Evolutionary conservation across 2,888 invertebrate species (phyloP), one percentile per base, ranked within the genome.

Genomic region (Plebejus argus): DNA sequence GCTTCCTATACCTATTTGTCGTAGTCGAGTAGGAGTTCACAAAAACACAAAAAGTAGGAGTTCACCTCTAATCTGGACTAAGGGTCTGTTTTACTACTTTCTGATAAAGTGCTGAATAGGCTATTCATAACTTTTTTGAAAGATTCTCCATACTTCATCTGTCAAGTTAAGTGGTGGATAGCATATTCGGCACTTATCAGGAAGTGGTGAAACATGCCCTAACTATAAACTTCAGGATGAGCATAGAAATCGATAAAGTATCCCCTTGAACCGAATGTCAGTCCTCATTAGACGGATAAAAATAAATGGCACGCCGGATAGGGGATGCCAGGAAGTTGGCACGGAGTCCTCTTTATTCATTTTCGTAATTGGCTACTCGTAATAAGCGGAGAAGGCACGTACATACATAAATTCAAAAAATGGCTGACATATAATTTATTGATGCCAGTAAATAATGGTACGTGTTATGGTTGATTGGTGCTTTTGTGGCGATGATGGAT

Each of bases 271-370:
- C 79, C 81, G 82, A 82, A 82, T 90, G 91, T 91, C 91, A 89
- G 88, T 87, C 88, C 89, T 90, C 89, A 91, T 92, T 91, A 91
- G 85, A 82, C 84, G 86, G 85, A 88, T 88, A 90, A 89, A 91
- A 91, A 90, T 89, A 89, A 91, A 91, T 89, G 90, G 86, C 86
- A 84, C 86, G 85, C 77, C 39, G 35, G 83, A 84, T 79, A 83
- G 86, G 85, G 86, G 84, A 84, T 83, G 84, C 82, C 81, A 80
- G 78, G 81, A 81, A 84, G 83, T 83, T 81, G 82, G 84, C 83
- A 83, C 84, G 83, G 84, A 82, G 83, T 81, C 84, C 81, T 84
- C 82, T 81, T 81, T 79, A 80, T 82, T 83, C 83, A 83, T 84
- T 83, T 81, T 80, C 81, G 81, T 83, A 83, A 84, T 84, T 83